Evolutionary conservation across 2,888 invertebrate species (phyloP), one percentile per base, ranked within the genome.

Genomic region (Drosophila sordidula): DNA sequence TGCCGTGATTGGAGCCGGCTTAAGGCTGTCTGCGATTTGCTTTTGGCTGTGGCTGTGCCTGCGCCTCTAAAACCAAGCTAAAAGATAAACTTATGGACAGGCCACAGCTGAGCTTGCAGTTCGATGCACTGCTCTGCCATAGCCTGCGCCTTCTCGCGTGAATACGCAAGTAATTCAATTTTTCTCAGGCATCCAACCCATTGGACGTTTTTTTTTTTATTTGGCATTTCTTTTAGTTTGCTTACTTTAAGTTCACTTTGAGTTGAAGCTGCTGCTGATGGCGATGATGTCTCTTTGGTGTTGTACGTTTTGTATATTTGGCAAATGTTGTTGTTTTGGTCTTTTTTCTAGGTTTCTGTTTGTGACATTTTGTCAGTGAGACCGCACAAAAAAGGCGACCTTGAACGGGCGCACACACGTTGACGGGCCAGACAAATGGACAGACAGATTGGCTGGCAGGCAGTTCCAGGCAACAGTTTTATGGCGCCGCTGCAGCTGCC

Each of bases 231-330:
- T 16, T 57, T 46, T 45, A 12, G 26, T 55, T 71, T 46, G 75
- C 82, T 82, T 82, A 87, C 87, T 81, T 82, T 82, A 58, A 80
- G 51, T 70, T 69, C 45, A 41, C 36, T 61, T 63, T 54, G 70
- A 44, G 46, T 83, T 83, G 38, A 64, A 47, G 36, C 22, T 46
- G 62, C 68, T 57, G 41, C 18, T 47, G 51, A 22, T 41, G 26
- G 11, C 9, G 36, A 25, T 64, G 34, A 8, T 55, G 51, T 56
- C 29, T 52, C 12, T 29, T 8, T 14, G 29, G 22, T 58, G 32
- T 38, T 32, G 42, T 26, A 36, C 34, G 36, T 22, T 62, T 67
- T 55, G 16, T 51, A 38, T 66, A 49, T 63, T 46, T 64, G 47
- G 8, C 44, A 59, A 51, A n/a, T 25, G 36, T 26, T 52, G 46